Percentiles rank a stretch among this genome's conserved stretches.
Conservation (phyloP, 2,113 vertebrate species). For the Saimiri boliviensis region DNA sequence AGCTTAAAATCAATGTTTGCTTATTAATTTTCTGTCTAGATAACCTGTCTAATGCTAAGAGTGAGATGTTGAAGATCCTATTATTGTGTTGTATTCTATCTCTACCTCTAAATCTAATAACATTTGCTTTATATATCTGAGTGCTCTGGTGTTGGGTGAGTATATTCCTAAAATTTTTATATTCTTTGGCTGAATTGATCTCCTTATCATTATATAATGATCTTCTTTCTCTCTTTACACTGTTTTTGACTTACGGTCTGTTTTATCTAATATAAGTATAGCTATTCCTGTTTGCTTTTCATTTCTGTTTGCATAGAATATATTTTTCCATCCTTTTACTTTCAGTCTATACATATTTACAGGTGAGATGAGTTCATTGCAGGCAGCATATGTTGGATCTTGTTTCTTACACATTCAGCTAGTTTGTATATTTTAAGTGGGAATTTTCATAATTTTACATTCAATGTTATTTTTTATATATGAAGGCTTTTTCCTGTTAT, state of each 20-base stretch:
- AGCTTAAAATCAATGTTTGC: neutral
- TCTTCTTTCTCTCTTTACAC: neutral
- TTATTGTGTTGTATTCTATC: neutral
- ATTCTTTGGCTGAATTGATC: neutral
- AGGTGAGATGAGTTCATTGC: neutral
- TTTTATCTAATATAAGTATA: neutral
- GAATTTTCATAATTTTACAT: neutral
- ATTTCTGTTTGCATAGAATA: neutral
- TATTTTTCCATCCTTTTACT: neutral
- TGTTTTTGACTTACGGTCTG: neutral
- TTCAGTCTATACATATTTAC: neutral
- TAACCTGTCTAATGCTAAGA: neutral
- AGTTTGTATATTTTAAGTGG: neutral
- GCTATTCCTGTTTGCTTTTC: neutral
- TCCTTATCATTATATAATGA: neutral
- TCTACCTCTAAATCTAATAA: neutral
- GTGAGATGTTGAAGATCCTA: neutral
- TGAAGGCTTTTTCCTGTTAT: neutral
- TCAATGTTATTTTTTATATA: neutral
- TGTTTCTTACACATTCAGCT: neutral
- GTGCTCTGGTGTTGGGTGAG: neutral
- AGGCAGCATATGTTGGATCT: neutral
- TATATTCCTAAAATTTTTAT: neutral
- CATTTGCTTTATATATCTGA: neutral
- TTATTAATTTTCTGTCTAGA: neutral